Conservation (phyloP, 2,888 invertebrate species). For the Bhutanitis thaidina region DNA sequence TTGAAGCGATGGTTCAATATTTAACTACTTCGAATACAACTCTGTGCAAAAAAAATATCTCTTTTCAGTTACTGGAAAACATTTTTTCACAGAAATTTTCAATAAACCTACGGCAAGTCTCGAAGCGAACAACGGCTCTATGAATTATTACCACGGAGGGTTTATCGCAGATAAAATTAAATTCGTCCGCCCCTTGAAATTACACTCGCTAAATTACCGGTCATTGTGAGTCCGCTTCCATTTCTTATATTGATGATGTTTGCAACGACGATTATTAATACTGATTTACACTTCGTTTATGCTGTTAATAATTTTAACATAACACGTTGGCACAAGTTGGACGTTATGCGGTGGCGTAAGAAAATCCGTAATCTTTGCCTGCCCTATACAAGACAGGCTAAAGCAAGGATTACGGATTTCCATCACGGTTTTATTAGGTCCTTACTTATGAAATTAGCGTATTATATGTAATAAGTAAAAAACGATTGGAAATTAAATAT, state of each 20-base stretch:
- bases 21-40: no score
- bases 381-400: no score
- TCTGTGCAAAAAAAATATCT: no score
- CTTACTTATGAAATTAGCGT: no score
- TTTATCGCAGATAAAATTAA: slow-evolving; percentile 63
- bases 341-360: no score
- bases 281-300: slow-evolving; percentile 42
- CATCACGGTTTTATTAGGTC: no score
- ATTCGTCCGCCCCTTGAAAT: slow-evolving; percentile 50
- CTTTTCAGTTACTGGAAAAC: not conserved
- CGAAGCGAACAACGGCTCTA: slow-evolving; percentile 33
- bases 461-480: no score
- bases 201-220: slow-evolving; percentile 62
- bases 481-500: no score
- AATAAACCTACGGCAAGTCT: slow-evolving; percentile 8
- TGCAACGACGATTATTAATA: slow-evolving; percentile 49
- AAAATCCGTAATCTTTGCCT: no score
- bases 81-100: slow-evolving; percentile 10
- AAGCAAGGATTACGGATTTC: no score
- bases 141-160: slow-evolving; percentile 53
- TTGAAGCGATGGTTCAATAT: no score
- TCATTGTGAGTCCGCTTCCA: slow-evolving; percentile 45
- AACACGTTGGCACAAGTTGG: no score
- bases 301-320: not conserved
- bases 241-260: slow-evolving; percentile 52